Base-by-base conservation (phyloP, 2,797 vertebrate species). In the Rousettus madagascariensis region DNA sequence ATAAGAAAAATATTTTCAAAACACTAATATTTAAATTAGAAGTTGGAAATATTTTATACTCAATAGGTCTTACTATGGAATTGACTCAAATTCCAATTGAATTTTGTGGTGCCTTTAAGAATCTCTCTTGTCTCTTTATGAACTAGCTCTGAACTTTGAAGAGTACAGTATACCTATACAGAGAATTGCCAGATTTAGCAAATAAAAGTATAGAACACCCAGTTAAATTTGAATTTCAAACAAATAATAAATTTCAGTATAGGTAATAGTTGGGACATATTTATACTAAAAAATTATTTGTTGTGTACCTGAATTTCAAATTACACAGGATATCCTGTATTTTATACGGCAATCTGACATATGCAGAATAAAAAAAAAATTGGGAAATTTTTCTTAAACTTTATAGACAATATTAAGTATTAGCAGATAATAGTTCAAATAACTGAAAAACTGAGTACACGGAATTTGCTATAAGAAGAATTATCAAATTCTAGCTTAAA, bases 251-350 rank as follows among this genome's bases (percentile, higher is more conserved):
- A 38, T 68, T 79, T 79, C 86, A 79, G 11, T 55, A 41, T 16
- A 85, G 28, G 30, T 82, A 75, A 80, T 91, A 55, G 19, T 36
- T 93, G 26, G 19, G 36, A 69, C 28, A 36, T 43, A 59, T 26
- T 86, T 63, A 65, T 17, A 61, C 19, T 26, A 53, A 88, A 71
- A 63, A 72, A 71, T 74, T 63, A 85, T 68, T 41, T 36, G 7
- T 17, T 74, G 3, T 15, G n/a, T 66, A 90, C 65, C 13, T 92
- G 49, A 91, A 96, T 93, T 83, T 92, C 46, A 94, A 71, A 90
- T 80, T 75, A 78, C 20, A 85, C 36, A 24, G 20, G 36, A 5
- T 4, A 86, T 43, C 28, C 43, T 82, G 0, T 30, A 94, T 57
- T 79, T 94, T 91, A 63, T 20, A 55, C 51, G n/a, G 8, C 36